A percentile compares a stretch with the other conserved stretches of the same genome.
These are phyloP conservation scores for Dermochelys coriacea DNA, from an alignment of 2,797 vertebrate genomes.

Conservation along the genomic window DNA sequence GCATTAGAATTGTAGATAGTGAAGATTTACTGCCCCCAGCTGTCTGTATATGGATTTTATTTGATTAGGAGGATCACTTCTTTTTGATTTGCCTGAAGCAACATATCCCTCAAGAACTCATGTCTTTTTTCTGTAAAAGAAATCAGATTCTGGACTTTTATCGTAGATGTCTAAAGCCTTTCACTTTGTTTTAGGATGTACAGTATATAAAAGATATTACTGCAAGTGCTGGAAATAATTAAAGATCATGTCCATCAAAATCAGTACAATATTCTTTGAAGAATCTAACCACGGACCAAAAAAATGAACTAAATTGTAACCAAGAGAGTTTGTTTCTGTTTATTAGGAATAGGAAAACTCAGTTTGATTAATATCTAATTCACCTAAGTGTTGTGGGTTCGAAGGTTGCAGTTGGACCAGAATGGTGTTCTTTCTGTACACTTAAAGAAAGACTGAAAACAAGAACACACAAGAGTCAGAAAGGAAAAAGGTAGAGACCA, in stretches of 20 bases:
- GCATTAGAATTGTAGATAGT: background rate
- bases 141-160: slow-evolving; percentile 1
- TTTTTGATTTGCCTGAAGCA: slow-evolving; percentile 24
- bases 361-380: background rate
- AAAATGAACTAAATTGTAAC: background rate
- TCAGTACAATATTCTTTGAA: background rate
- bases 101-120: background rate
- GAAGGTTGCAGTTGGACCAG: background rate
- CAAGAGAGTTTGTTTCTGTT: background rate
- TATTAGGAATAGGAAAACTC: background rate
- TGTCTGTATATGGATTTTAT: slow-evolving; percentile 36
- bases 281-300: background rate
- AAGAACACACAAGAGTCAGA: background rate
- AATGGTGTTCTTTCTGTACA: background rate
- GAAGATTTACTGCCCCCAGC: slow-evolving; percentile 67
- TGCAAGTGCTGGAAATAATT: background rate
- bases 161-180: background rate
- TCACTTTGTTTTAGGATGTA: background rate
- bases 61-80: slow-evolving; percentile 14
- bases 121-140: background rate
- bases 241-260: background rate
- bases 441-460: background rate
- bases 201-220: background rate
- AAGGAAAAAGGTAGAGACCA: background rate
- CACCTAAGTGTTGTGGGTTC: background rate